Base-by-base conservation (phyloP, 2,888 invertebrate genomes). In the Dioctria linearis region DNA sequence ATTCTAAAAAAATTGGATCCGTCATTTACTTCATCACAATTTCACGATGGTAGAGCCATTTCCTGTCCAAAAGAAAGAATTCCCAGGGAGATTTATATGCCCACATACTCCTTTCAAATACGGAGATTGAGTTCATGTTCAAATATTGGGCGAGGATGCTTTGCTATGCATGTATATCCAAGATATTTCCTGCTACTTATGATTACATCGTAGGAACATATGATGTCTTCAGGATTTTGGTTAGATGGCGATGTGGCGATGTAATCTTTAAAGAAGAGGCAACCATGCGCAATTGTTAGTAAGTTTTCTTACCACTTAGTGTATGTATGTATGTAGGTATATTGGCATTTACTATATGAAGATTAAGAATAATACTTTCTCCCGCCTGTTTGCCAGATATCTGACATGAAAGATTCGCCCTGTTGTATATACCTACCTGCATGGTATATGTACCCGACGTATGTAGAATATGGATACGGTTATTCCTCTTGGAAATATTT, bases 21-120 rank as follows among this genome's bases (percentile, higher is more conserved):
- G 65, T 65, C 65, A 39, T 65, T 65, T 65, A 65, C 65, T 40
- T 65, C 40, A 65, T 65, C 65, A 65, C 42, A 40, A 40, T 65
- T 42, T 40, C 13, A 40, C 3, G 13, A 2, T 65, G 42, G 65
- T 25, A 2, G n/a, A 65, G 65, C 2, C 2, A 2, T 25, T 25
- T 25, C 1, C 25, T 25, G 2, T 25, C 0, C 0, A 25, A 25
- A 25, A 25, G 25, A 25, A 25, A 25, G 25, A 25, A 25, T 25
- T 25, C 2, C 25, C 25, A 25, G 25, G 25, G 25, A 25, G 25
- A 65, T 65, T 65, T 65, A 65, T 65, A 65, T 39, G 65, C 25
- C 25, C 25, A n/a, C 42, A 65, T n/a, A 65, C 40, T 42, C 65
- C 4, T 65, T 65, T 25, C 25, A 25, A 1, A n/a, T 65, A n/a